Conservation (phyloP, 1,140 invertebrate species). For the Branchinecta lynchi region DNA sequence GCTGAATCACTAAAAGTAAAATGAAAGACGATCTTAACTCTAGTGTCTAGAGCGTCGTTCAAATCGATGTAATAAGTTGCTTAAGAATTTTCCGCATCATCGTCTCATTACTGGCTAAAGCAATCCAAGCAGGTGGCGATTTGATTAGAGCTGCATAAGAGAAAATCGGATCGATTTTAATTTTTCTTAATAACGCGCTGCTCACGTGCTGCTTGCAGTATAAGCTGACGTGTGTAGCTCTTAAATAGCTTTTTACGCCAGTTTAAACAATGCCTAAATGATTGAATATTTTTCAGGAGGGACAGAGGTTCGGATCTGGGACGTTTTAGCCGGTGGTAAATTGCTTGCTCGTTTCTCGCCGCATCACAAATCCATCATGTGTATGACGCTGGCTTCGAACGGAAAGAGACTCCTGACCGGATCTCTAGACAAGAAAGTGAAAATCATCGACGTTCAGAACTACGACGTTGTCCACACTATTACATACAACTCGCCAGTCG, state of each 20-base stretch:
- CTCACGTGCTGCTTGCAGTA: too few species aligned
- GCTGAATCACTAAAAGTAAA: too few species aligned
- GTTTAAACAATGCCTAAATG: too few species aligned
- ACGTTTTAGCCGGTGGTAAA: slow-evolving; percentile 67
- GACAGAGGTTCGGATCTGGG: slow-evolving; percentile 83
- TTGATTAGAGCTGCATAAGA: not conserved
- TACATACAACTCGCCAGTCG: slow-evolving; percentile 73
- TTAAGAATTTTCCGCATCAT: too few species aligned
- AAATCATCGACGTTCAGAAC: slow-evolving; percentile 74
- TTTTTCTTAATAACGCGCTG: too few species aligned
- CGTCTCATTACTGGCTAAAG: too few species aligned
- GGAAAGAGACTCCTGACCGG: slow-evolving; percentile 68
- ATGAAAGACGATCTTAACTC: too few species aligned
- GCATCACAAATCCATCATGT: slow-evolving; percentile 88
- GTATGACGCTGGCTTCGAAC: slow-evolving; percentile 56
- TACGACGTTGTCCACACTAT: slow-evolving; percentile 77
- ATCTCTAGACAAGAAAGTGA: slow-evolving; percentile 82
- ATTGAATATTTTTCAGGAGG: slow-evolving; percentile 42
- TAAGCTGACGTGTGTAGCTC: not conserved
- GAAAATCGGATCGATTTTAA: too few species aligned
- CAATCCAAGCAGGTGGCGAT: too few species aligned
- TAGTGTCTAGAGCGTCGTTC: too few species aligned
- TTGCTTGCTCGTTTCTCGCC: slow-evolving; percentile 59
- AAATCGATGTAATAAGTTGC: too few species aligned
- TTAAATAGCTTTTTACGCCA: slow-evolving; percentile 16